A percentile compares a stretch with the other conserved stretches of the same genome.
phyloP scores from a whole-genome alignment of 2,113 vertebrate species.

The Otocyon megalotis region DNA sequence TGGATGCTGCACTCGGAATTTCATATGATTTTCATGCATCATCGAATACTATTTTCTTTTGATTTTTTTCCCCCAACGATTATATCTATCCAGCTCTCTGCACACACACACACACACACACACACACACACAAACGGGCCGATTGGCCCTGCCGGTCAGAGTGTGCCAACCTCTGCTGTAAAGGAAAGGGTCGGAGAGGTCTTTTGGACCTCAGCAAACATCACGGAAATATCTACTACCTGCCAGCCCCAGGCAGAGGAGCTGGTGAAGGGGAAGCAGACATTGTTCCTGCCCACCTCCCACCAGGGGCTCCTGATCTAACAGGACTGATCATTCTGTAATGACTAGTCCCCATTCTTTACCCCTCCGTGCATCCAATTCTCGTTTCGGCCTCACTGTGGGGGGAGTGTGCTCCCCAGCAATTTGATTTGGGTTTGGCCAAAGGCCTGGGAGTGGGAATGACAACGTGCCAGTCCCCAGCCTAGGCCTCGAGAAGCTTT shows the following conservation, averaged over 20 bases:
- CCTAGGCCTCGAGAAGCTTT: neutral
- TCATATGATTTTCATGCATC: neutral
- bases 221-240: rapidly evolving
- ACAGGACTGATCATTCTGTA: neutral
- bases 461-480: neutral
- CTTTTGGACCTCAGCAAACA: neutral
- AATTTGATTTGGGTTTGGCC: neutral
- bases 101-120: no score
- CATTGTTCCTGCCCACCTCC: neutral
- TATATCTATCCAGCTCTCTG: neutral
- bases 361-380: neutral
- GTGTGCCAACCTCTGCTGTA: neutral
- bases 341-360: neutral
- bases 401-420: neutral
- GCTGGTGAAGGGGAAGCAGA: neutral
- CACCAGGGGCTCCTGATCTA: neutral
- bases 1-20: neutral
- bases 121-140: no score
- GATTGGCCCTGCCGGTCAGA: neutral
- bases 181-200: neutral
- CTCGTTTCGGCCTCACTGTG: neutral
- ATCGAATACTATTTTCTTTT: neutral
- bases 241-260: no score
- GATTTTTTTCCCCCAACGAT: neutral
- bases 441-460: rapidly evolving